phyloP scores from a whole-genome alignment of 2,113 vertebrate genomes.

The Engraulis encrasicolus region DNA sequence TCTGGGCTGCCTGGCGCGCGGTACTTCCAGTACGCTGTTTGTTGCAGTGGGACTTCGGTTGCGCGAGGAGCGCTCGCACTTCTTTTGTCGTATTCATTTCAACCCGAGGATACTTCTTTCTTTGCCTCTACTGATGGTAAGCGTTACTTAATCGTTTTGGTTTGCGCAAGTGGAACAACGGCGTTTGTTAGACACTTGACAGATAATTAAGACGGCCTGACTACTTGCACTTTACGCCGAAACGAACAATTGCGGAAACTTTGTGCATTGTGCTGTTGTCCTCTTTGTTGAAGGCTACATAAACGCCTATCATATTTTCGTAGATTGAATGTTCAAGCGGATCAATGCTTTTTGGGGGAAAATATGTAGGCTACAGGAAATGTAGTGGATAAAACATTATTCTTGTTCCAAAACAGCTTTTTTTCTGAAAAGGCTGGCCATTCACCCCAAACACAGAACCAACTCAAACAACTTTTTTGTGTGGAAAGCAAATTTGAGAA shows the following conservation, averaged over 20 bases:
- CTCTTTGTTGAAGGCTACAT: slow-evolving; percentile 11
- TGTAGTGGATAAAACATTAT: background rate
- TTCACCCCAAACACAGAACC: background rate
- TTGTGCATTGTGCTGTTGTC: background rate
- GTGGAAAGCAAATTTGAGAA: background rate
- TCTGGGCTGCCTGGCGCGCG: background rate
- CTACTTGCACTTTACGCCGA: background rate
- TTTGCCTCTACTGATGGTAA: slow-evolving; percentile 18
- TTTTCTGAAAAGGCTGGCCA: background rate
- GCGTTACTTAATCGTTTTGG: background rate
- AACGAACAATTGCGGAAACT: slow-evolving; percentile 6
- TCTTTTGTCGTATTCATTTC: slow-evolving; percentile 20
- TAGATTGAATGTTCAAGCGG: background rate
- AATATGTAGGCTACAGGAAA: background rate
- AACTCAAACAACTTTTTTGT: background rate
- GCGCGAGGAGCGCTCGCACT: slow-evolving; percentile 13
- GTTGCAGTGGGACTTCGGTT: slow-evolving; percentile 6
- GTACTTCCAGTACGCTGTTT: slow-evolving; percentile 17
- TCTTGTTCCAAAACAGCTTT: background rate
- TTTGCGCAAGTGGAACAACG: background rate
- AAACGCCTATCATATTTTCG: slow-evolving; percentile 17
- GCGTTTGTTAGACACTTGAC: background rate
- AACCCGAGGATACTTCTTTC: slow-evolving; percentile 19
- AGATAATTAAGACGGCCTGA: background rate
- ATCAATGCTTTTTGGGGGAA: background rate